A percentile compares a stretch with the other conserved stretches of the same genome.
Conservation (phyloP, 2,113 vertebrate species). For the Rissa tridactyla region DNA sequence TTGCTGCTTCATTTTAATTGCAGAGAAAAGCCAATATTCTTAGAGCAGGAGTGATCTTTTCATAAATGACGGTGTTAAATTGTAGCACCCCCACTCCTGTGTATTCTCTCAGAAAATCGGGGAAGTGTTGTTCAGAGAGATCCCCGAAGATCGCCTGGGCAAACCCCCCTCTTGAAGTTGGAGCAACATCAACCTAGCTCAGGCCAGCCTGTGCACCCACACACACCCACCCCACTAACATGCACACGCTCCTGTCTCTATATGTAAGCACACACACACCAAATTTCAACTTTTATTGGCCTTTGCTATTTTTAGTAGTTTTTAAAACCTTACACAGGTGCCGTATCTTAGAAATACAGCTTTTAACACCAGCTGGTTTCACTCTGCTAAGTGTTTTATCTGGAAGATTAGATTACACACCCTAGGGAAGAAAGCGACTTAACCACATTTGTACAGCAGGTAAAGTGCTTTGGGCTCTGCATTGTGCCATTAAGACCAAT, state of each 20-base stretch:
- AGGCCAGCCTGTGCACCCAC: background rate
- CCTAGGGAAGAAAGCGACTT: constrained; percentile 21
- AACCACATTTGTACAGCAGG: constrained; percentile 45
- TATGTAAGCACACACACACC: background rate
- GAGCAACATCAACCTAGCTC: background rate
- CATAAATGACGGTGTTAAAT: background rate
- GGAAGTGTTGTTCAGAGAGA: background rate
- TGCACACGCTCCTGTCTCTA: background rate
- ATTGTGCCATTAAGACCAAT: constrained; percentile 35
- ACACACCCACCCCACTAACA: too few species aligned
- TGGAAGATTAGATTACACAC: constrained; percentile 41
- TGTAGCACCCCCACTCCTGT: background rate
- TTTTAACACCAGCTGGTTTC: constrained; percentile 46
- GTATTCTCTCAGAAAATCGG: background rate
- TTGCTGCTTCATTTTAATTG: constrained; percentile 51
- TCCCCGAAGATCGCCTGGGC: background rate
- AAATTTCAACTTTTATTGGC: background rate
- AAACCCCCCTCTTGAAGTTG: background rate
- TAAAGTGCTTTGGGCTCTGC: constrained; percentile 47
- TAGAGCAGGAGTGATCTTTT: background rate
- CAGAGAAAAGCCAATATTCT: background rate
- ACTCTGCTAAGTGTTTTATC: constrained; percentile 50
- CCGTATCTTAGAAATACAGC: background rate
- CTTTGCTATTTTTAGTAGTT: background rate
- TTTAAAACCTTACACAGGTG: constrained; percentile 15